A percentile compares a stretch with the other conserved stretches of the same genome.
Evolutionary conservation across 2,797 vertebrate genomes (phyloP).

Genomic region (Premnoplex brunnescens): DNA sequence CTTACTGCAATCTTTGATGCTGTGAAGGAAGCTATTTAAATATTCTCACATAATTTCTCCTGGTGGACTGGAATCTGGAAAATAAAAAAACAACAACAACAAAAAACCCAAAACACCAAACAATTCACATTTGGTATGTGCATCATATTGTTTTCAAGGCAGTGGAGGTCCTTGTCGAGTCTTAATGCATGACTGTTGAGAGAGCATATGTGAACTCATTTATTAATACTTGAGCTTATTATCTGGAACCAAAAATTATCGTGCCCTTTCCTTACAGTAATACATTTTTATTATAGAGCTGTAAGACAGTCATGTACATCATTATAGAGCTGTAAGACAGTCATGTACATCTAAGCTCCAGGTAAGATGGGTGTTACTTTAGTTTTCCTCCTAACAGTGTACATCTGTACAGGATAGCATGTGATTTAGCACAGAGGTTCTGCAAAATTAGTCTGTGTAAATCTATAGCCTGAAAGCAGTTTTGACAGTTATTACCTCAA

Average conservation of each 20-base stretch:
- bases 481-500: neutral
- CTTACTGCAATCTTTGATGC: neutral
- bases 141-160: neutral
- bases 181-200: neutral
- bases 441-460: neutral
- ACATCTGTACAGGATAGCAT: rapidly evolving
- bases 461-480: neutral
- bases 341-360: neutral
- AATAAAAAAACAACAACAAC: neutral
- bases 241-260: neutral
- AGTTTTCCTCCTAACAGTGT: neutral
- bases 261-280: neutral
- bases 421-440: neutral
- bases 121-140: neutral
- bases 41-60: neutral
- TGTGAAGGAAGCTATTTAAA: neutral
- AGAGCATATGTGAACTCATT: neutral
- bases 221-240: neutral
- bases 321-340: neutral
- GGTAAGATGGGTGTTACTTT: neutral
- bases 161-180: neutral
- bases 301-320: neutral
- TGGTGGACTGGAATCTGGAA: neutral
- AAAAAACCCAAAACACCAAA: neutral
- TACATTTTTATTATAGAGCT: neutral